These are phyloP conservation scores for Doryteuthis pealeii DNA, from an alignment of 1,140 invertebrate genomes.

Conservation along the genomic window DNA sequence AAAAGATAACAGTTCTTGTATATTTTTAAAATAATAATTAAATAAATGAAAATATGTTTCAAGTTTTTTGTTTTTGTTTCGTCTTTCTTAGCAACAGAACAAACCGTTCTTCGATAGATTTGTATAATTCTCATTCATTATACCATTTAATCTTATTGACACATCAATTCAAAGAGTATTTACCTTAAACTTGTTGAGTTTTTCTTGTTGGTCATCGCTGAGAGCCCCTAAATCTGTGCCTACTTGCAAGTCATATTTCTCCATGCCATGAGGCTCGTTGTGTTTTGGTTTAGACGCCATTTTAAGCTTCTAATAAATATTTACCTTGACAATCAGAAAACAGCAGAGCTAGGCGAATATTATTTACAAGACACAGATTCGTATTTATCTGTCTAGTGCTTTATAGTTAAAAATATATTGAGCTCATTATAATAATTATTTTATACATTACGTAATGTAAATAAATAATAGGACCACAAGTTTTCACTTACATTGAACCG, in stretches of 20 bases:
- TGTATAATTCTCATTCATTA: neutral
- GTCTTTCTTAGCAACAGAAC: neutral
- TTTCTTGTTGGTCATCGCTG: constrained; percentile 52
- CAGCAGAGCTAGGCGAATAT: no score
- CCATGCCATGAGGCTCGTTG: constrained; percentile 51
- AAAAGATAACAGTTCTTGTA: no score
- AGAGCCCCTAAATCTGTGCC: constrained; percentile 50
- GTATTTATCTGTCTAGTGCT: no score
- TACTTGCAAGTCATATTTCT: constrained; percentile 50
- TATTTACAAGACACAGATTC: no score
- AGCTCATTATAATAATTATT: no score
- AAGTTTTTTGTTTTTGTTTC: neutral
- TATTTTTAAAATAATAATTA: neutral
- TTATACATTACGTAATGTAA: no score
- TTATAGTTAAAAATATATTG: no score
- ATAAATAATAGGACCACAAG: no score
- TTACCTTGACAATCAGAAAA: constrained; percentile 8
- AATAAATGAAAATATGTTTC: neutral
- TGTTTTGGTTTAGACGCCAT: constrained; percentile 54
- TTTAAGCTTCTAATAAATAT: constrained; percentile 20
- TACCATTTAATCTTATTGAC: neutral
- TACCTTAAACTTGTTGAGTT: constrained; percentile 55
- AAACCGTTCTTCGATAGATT: neutral
- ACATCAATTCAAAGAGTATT: neutral
- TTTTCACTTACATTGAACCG: no score